Evolutionary conservation across 1,140 invertebrate genomes (phyloP), one percentile per base, ranked within the genome.

Genomic region (Chironomus striatipennis): DNA sequence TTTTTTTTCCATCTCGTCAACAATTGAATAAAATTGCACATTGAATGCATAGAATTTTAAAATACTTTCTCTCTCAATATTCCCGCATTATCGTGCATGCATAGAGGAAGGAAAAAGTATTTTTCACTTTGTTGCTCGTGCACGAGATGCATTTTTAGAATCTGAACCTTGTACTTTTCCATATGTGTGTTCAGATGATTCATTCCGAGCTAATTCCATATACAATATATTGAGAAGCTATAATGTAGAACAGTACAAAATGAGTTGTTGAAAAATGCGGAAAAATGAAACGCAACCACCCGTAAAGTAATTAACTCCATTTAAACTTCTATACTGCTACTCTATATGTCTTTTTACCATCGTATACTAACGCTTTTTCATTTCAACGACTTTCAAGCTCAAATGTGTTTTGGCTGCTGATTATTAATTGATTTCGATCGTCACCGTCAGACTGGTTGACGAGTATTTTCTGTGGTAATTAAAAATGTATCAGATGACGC

Each of bases 281-380:
- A 70, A 70, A 70, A 70, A 20, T 70, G 65, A 20, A 70, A 70
- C 20, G 4, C 65, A 70, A 3, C 65, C n/a, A 18, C 65, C 65
- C 65, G 18, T 70, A 18, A 21, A 70, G 65, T 70, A 70, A 70
- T 70, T 70, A 70, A 70, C 8, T 9, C 18, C 12, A 57, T 57
- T 57, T 57, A 57, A 5, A 5, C 0, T 57, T 12, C n/a, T 1
- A 10, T 57, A 0, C n/a, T n/a, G 18, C 65, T 70, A 34, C 5
- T 34, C 24, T 34, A 5, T 34, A 34, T 34, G 24, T 34, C 24
- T 34, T 5, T 34, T 34, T 34, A 5, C 24, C 24, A 5, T 34
- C 5, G 24, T 34, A 5, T 34, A 34, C 24, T 34, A 34, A 34
- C 24, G 24, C 12, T 57, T 10, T 57, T 57, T 57, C 47, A 57